These are phyloP conservation scores for Champsocephalus gunnari DNA, from an alignment of 2,797 vertebrate genomes.

Conservation along the genomic window DNA sequence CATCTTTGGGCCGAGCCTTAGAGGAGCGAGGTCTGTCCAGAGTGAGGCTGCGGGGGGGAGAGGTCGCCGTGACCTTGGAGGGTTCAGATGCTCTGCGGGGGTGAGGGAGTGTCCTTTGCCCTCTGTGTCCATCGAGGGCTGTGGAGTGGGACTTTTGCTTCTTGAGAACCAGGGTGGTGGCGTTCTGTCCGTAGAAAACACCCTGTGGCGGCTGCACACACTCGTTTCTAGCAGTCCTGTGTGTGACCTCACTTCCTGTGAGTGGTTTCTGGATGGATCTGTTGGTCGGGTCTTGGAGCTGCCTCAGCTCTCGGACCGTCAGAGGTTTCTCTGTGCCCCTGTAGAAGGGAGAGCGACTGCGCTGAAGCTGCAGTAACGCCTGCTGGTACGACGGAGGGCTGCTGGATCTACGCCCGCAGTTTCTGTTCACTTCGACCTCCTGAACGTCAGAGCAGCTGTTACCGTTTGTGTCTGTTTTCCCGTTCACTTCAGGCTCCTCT, in stretches of 20 bases:
- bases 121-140: slow-evolving; percentile 39
- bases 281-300: slow-evolving; percentile 66
- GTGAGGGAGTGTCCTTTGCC: slow-evolving; percentile 47
- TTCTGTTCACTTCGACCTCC: slow-evolving; percentile 16
- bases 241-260: slow-evolving; percentile 49
- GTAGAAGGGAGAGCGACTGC: slow-evolving; percentile 68
- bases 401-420: slow-evolving; percentile 43
- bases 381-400: slow-evolving; percentile 81
- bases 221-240: slow-evolving; percentile 35
- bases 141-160: slow-evolving; percentile 76
- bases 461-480: slow-evolving; percentile 13
- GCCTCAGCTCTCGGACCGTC: slow-evolving; percentile 75
- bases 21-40: slow-evolving; percentile 59
- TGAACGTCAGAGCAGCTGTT: slow-evolving; percentile 22
- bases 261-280: slow-evolving; percentile 24
- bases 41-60: slow-evolving; percentile 38
- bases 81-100: slow-evolving; percentile 75
- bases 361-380: slow-evolving; percentile 74
- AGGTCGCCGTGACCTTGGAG: slow-evolving; percentile 24
- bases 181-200: slow-evolving; percentile 82
- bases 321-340: slow-evolving; percentile 69
- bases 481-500: slow-evolving; percentile 65
- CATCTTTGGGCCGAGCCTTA: slow-evolving; percentile 53
- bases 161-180: slow-evolving; percentile 75
- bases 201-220: slow-evolving; percentile 73